phyloP scores from a whole-genome alignment of 2,113 vertebrate genomes.

The Sinosuthora webbiana region DNA sequence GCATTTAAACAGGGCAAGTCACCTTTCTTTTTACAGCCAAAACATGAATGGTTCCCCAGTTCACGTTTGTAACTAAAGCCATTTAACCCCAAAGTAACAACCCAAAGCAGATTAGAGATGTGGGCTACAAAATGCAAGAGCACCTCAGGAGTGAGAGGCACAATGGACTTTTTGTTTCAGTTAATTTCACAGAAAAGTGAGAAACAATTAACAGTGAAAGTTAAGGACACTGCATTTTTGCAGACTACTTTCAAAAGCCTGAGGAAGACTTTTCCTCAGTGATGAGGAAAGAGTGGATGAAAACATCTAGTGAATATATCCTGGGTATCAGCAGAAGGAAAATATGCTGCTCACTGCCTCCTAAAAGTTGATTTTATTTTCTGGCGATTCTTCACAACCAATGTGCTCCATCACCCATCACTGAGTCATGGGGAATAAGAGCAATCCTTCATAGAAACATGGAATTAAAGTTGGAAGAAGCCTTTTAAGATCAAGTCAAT shows the following conservation, averaged over 20 bases:
- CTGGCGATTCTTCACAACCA: background rate
- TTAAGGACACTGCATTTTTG: background rate
- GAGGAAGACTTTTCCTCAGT: background rate
- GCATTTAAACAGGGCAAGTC: background rate
- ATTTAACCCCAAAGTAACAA: background rate
- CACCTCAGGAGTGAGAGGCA: rapidly evolving
- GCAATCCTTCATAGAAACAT: background rate
- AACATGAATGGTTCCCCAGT: background rate
- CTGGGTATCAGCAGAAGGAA: background rate
- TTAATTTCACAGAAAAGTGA: conserved; percentile 12
- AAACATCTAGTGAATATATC: background rate
- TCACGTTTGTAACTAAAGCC: background rate
- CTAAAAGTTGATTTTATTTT: background rate
- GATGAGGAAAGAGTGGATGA: background rate
- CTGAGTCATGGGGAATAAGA: background rate
- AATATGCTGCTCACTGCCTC: background rate
- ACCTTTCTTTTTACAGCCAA: background rate
- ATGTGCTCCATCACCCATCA: background rate
- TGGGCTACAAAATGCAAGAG: background rate
- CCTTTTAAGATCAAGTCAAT: background rate
- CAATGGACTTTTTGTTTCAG: background rate
- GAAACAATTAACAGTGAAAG: background rate
- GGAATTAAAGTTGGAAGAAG: background rate
- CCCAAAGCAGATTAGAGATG: background rate
- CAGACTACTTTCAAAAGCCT: background rate